Evolutionary conservation across 2,888 invertebrate genomes (phyloP), one percentile per base, ranked within the genome.

Genomic region (Herminia tarsipennalis): DNA sequence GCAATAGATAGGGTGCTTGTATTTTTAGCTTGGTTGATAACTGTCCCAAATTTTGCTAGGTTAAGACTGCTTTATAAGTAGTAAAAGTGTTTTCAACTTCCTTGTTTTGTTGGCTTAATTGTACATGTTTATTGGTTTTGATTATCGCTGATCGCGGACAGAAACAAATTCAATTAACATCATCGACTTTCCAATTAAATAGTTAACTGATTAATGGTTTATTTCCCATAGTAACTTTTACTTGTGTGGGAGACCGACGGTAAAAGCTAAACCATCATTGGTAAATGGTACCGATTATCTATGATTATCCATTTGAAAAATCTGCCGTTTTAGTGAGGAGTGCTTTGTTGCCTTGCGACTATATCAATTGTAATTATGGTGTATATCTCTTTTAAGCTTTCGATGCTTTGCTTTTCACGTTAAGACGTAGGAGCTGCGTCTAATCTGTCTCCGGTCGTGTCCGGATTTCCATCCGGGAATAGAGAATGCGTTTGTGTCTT

Each of bases 231-330:
- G 37, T 48, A 35, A 43, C 18, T 50, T 50, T 37, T 33, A 34
- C 40, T 52, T 27, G 24, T 13, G 10, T 30, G 30, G 37, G 6
- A 36, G 27, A 20, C 4, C 24, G 10, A 6, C 17, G 29, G 27
- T 9, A n/a, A 38, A n/a, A n/a, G 14, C 18, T 16, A 4, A 34
- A 8, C 17, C 21, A 17, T 28, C n/a, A n/a, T n/a, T n/a, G n/a
- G n/a, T n/a, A n/a, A n/a, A n/a, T 46, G 48, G 8, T 25, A 41
- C 10, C 47, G 59, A 59, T 64, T 61, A 54, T 43, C 42, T 16
- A 14, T 17, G 59, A 59, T 64, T 61, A 54, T 43, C 42, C 16
- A 14, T 17, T 28, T 37, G n/a, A 27, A 6, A 20, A 21, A n/a
- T n/a, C n/a, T n/a, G n/a, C n/a, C n/a, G n/a, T n/a, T n/a, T n/a